Evolutionary conservation across 1,140 invertebrate genomes (phyloP).

Genomic region (Panagrolaimus sp.): DNA sequence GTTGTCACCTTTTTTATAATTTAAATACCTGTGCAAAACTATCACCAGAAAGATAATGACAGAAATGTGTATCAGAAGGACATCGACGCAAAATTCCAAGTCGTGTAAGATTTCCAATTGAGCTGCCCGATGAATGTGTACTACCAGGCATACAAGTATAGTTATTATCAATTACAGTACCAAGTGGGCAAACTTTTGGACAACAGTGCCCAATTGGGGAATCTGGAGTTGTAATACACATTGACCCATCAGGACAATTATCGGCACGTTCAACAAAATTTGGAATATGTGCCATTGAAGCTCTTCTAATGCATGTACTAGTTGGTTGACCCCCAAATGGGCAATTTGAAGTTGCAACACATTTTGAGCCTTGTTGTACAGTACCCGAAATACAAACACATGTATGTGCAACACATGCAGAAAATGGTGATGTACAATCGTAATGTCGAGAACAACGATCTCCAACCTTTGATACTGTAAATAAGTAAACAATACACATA

Average conservation of each 20-base stretch:
- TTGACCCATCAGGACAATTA: not conserved
- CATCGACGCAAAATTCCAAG: slow-evolving; percentile 38
- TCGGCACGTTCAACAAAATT: slow-evolving; percentile 19
- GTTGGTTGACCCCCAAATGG: slow-evolving; percentile 54
- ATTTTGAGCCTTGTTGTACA: slow-evolving; percentile 53
- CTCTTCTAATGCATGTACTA: slow-evolving; percentile 45
- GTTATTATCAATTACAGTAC: slow-evolving; percentile 32
- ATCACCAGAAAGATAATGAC: slow-evolving; percentile 52
- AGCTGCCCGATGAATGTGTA: not conserved
- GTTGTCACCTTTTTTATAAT: slow-evolving; percentile 19
- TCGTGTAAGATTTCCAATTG: slow-evolving; percentile 17
- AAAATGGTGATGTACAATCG: slow-evolving; percentile 58
- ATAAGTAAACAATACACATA: not conserved
- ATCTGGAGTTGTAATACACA: slow-evolving; percentile 48
- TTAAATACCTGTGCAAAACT: slow-evolving; percentile 38
- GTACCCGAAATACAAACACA: slow-evolving; percentile 59
- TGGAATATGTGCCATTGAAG: slow-evolving; percentile 20
- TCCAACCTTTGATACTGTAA: slow-evolving; percentile 51
- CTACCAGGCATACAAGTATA: slow-evolving; percentile 42
- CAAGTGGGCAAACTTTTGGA: slow-evolving; percentile 53
- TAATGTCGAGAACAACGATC: slow-evolving; percentile 58
- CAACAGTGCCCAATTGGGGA: slow-evolving; percentile 58
- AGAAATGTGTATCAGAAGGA: slow-evolving; percentile 57
- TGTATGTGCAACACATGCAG: slow-evolving; percentile 56
- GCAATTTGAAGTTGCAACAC: slow-evolving; percentile 55